phyloP scores from a whole-genome alignment of 2,888 invertebrate genomes.

The Drosophila birchii region DNA sequence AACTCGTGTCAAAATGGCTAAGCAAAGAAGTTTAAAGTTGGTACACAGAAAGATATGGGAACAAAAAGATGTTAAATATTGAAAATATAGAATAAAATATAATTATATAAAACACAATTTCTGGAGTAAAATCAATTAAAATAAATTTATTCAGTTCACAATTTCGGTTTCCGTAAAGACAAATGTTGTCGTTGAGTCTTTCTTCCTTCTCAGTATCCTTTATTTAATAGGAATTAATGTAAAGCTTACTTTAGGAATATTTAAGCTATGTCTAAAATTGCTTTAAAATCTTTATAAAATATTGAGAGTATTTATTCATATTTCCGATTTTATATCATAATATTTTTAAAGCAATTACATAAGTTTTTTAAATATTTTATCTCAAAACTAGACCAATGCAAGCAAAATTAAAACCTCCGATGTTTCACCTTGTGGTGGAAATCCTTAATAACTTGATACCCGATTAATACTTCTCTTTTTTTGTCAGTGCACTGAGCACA shows the following conservation, averaged over 20 bases:
- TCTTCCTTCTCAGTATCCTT: background rate
- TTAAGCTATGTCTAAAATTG: rapidly evolving
- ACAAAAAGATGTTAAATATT: background rate
- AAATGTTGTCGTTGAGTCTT: background rate
- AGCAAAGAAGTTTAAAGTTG: slow-evolving; percentile 18
- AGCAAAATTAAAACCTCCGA: background rate
- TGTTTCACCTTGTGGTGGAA: background rate
- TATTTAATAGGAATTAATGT: background rate
- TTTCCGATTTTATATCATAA: background rate
- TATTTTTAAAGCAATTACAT: background rate
- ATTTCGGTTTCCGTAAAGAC: too few relatives aligned
- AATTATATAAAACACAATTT: background rate
- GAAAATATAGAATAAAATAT: background rate
- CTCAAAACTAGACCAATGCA: too few relatives aligned
- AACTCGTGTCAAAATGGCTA: slow-evolving; percentile 28
- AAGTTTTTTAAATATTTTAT: background rate
- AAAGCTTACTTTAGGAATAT: background rate
- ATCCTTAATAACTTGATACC: too few relatives aligned
- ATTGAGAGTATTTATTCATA: background rate
- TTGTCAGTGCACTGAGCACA: slow-evolving; percentile 37
- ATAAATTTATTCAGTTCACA: background rate
- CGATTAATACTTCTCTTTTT: too few relatives aligned
- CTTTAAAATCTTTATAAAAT: background rate
- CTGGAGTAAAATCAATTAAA: background rate
- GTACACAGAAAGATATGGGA: background rate